Percentiles rank a stretch among this genome's conserved stretches.
These are phyloP conservation scores for Gorsachius magnificus DNA, from an alignment of 2,797 vertebrate genomes.

Conservation along the genomic window DNA sequence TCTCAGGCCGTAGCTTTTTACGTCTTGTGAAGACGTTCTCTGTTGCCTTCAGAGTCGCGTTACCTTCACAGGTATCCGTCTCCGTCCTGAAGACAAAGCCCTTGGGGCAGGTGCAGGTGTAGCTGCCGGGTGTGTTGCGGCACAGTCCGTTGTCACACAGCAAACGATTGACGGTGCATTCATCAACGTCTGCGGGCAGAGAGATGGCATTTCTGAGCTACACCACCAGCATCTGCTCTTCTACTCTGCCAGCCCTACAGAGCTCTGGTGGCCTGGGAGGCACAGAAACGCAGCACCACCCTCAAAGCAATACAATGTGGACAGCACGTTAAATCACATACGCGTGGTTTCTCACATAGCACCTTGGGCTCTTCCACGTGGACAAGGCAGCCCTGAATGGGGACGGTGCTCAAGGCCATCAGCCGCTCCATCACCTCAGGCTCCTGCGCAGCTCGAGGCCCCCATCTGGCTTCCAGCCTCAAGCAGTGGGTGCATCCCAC, in stretches of 20 bases:
- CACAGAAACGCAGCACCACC: neutral
- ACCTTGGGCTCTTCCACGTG: neutral
- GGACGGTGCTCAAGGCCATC: neutral
- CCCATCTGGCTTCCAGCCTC: neutral
- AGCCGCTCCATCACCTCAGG: neutral
- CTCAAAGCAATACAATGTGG: neutral
- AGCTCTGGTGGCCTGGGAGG: neutral
- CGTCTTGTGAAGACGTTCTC: neutral
- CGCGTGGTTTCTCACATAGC: rapidly evolving
- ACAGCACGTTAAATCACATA: neutral
- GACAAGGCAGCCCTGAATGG: neutral
- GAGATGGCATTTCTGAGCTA: neutral
- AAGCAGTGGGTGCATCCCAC: rapidly evolving
- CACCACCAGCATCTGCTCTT: rapidly evolving
- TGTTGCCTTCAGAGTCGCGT: neutral
- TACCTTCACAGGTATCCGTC: slow-evolving; percentile 87
- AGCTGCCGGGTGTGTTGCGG: slow-evolving; percentile 95
- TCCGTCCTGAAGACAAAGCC: slow-evolving; percentile 84
- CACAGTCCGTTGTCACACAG: slow-evolving; percentile 96
- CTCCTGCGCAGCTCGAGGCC: neutral
- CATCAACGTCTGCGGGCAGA: slow-evolving; percentile 87
- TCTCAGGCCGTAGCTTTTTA: neutral
- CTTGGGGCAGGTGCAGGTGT: slow-evolving; percentile 90
- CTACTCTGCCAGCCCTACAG: neutral
- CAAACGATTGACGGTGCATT: slow-evolving; percentile 91